A percentile compares a stretch with the other conserved stretches of the same genome.
Evolutionary conservation across 2,797 vertebrate species (phyloP).

Genomic region (Ctenosaura bakeri): DNA sequence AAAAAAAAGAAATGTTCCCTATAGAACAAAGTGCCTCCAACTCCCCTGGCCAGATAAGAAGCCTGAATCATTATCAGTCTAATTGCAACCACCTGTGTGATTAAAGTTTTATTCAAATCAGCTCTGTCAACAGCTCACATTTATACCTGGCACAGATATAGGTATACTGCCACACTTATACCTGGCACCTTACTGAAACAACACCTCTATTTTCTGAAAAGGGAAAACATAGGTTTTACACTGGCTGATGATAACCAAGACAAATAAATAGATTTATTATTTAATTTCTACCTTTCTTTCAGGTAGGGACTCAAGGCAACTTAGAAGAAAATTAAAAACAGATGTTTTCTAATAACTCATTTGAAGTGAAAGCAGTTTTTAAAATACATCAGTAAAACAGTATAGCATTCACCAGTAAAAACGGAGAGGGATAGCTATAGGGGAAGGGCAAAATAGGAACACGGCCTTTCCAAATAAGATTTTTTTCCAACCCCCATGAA

Average conservation of each 20-base stretch:
- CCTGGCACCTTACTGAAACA: neutral
- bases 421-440: too few relatives aligned
- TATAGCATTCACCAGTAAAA: too few relatives aligned
- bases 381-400: too few relatives aligned
- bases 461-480: too few relatives aligned
- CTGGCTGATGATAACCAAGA: neutral
- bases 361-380: too few relatives aligned
- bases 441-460: too few relatives aligned
- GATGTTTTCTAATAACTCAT: too few relatives aligned
- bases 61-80: neutral
- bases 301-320: too few relatives aligned
- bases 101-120: conserved; percentile 2
- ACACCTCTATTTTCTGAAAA: neutral
- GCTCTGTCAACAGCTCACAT: neutral
- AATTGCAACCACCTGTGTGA: neutral
- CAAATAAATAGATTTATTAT: neutral
- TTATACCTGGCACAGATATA: neutral
- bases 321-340: too few relatives aligned
- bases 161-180: neutral
- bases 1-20: neutral
- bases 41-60: neutral
- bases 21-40: neutral
- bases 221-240: neutral
- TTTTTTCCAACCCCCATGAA: too few relatives aligned
- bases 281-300: too few relatives aligned